Conservation (phyloP, 2,888 invertebrate species). For the Acrobeloides nanus region DNA sequence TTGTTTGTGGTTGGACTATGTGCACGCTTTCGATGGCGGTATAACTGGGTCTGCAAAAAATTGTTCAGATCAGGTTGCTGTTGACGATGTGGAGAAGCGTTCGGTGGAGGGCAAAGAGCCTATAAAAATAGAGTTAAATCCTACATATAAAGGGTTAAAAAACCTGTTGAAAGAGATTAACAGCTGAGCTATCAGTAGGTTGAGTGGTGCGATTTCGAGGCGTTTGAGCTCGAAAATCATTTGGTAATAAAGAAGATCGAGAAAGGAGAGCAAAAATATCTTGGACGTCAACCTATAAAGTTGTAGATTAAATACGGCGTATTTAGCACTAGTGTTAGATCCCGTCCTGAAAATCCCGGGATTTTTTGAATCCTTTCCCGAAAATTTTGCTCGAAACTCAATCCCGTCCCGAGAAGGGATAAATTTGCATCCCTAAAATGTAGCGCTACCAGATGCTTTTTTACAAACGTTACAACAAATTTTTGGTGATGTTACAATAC, state of each 20-base stretch:
- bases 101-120: conserved; percentile 17
- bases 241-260: conserved; percentile 19
- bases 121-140: not conserved
- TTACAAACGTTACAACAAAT: too few relatives aligned
- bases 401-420: too few relatives aligned
- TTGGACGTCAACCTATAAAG: conserved; percentile 6
- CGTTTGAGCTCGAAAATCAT: conserved; percentile 6
- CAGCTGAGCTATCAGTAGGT: conserved; percentile 19
- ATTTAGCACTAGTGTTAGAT: too few relatives aligned
- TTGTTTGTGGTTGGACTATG: conserved; percentile 29
- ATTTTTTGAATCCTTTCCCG: too few relatives aligned
- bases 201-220: conserved; percentile 3
- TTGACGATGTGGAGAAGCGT: conserved; percentile 17
- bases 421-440: too few relatives aligned
- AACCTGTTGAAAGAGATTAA: conserved; percentile 45
- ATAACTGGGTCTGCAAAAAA: conserved; percentile 34
- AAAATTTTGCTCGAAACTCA: too few relatives aligned
- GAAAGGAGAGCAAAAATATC: conserved; percentile 15
- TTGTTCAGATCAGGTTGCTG: conserved; percentile 28
- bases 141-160: conserved; percentile 1
- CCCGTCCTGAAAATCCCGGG: too few relatives aligned
- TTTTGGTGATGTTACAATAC: too few relatives aligned
- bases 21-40: conserved; percentile 40
- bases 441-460: too few relatives aligned
- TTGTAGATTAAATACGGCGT: too few relatives aligned